A percentile compares a stretch with the other conserved stretches of the same genome.
Evolutionary conservation across 92 coral and sea anemone genomes (phyloP).

Genomic region (Parazoanthus darwini): DNA sequence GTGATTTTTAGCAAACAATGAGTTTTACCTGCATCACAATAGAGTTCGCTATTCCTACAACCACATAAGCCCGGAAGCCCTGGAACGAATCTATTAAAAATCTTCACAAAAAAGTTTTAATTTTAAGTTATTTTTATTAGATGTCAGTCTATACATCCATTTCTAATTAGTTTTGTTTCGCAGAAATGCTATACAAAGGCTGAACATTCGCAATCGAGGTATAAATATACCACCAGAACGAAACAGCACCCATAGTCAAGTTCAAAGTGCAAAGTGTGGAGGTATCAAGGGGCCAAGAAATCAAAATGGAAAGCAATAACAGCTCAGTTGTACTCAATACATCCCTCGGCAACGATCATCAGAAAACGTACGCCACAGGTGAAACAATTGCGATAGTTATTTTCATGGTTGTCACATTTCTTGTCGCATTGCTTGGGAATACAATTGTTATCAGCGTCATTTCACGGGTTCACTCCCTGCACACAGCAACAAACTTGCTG

Average conservation of each 20-base stretch:
- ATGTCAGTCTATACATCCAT: not conserved
- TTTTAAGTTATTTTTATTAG: not conserved
- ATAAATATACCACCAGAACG: not conserved
- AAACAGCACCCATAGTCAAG: not conserved
- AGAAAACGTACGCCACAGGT: not conserved
- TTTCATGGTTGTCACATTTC: slow-evolving; percentile 52
- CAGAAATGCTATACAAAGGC: not conserved
- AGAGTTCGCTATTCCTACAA: not conserved
- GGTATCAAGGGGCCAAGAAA: not conserved
- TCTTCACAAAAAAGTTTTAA: not conserved
- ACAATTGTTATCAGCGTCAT: slow-evolving; percentile 66
- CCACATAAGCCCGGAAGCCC: not conserved
- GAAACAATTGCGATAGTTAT: slow-evolving; percentile 59
- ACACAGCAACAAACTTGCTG: slow-evolving; percentile 77
- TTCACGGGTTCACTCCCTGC: slow-evolving; percentile 72
- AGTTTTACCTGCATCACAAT: too few species aligned
- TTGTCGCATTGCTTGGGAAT: slow-evolving; percentile 72
- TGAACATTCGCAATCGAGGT: not conserved
- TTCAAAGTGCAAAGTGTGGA: not conserved
- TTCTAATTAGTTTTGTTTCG: not conserved
- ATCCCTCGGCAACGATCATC: not conserved
- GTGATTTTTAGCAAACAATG: too few species aligned
- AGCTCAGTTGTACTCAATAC: not conserved
- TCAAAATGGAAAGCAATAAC: slow-evolving; percentile 24
- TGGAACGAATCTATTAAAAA: not conserved